Evolutionary conservation across 1,140 invertebrate species (phyloP), one percentile per base, ranked within the genome.

Genomic region (Drosophila miranda): DNA sequence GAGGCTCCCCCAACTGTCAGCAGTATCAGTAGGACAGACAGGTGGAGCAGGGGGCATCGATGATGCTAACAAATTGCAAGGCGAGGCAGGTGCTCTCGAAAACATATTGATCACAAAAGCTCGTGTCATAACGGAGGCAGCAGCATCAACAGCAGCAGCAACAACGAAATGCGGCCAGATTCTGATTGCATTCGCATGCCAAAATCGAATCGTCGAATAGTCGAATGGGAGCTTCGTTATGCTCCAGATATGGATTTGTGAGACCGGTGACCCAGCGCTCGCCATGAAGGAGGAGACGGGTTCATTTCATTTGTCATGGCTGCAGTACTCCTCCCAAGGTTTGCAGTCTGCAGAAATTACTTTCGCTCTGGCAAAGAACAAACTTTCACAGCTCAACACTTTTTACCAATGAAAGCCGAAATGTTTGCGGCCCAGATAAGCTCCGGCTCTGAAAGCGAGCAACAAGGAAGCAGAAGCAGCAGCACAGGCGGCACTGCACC

Each of bases 351-450:
- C 45, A 28, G 55, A 58, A 52, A 58, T 58, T 49, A 49, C 58
- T 48, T 46, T 52, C 42, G 14, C 45, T 28, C 13, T 58, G 45
- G 19, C 53, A 63, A 21, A 52, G 50, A 38, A 38, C 28, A 52
- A 52, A 62, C 51, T 55, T 62, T 55, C 26, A 45, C 58, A 59
- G 53, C 34, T 56, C 58, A 74, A 64, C 79, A 62, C 66, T 62
- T 78, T 55, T 62, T 58, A 19, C 38, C 46, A 54, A 55, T 63
- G 26, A 34, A 30, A 64, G 46, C 34, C 30, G 45, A 54, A 68
- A 56, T 64, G 75, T 83, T 82, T 83, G 75, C 75, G 70, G 79
- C 73, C 50, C 71, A 79, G 58, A 87, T 80, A 86, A 83, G 59
- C 76, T 50, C 30, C 8, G 30, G 8, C 45, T 28, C 44, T 51